Conservation (phyloP, 1,140 invertebrate species). For the Berghia stephanieae region DNA sequence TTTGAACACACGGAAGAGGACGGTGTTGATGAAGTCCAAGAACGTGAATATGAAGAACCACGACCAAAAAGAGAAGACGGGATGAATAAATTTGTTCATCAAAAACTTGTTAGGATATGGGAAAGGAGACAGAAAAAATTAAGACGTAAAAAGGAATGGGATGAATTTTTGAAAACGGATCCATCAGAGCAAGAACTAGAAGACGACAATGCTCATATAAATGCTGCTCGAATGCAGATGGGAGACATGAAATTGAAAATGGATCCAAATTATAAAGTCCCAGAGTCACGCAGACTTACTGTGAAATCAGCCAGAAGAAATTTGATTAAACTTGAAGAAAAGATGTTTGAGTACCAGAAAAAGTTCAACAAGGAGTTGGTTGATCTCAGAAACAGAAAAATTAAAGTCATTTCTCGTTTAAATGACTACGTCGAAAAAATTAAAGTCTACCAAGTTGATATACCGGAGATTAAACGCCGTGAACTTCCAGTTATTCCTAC, state of each 20-base stretch:
- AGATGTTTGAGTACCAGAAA: slow-evolving; percentile 5
- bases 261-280: slow-evolving; percentile 23
- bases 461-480: slow-evolving; percentile 20
- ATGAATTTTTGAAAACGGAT: slow-evolving; percentile 20
- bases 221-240: slow-evolving; percentile 5
- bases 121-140: slow-evolving; percentile 28
- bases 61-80: slow-evolving; percentile 1
- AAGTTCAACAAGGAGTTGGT: slow-evolving; percentile 17
- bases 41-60: background rate
- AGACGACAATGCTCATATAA: slow-evolving; percentile 27
- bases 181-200: slow-evolving; percentile 22
- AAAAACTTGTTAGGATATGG: slow-evolving; percentile 17
- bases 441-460: background rate
- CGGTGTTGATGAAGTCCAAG: background rate
- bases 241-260: slow-evolving; percentile 30
- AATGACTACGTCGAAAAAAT: background rate
- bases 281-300: slow-evolving; percentile 17
- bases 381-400: background rate
- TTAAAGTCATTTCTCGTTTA: background rate
- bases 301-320: slow-evolving; percentile 10
- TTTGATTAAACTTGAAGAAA: slow-evolving; percentile 21
- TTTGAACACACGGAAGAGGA: slow-evolving; percentile 17
- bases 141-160: background rate
- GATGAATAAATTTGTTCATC: slow-evolving; percentile 28
- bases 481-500: no score